Evolutionary conservation across 2,888 invertebrate genomes (phyloP).

Genomic region (Agrotis clavis): DNA sequence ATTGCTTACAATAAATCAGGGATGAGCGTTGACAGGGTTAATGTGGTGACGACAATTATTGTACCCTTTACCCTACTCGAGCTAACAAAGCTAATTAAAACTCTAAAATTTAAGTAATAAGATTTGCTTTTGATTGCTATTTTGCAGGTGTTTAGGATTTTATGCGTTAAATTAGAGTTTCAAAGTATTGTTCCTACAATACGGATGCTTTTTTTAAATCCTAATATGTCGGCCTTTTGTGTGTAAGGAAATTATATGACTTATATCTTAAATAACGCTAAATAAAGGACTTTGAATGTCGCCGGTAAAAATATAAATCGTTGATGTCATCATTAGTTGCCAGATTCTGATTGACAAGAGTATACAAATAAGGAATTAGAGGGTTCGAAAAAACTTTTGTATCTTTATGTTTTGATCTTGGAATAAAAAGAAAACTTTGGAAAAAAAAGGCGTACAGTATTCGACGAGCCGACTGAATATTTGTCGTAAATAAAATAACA

Average conservation of each 20-base stretch:
- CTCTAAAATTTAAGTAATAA: conserved; percentile 20
- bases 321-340: conserved; percentile 52
- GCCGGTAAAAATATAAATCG: conserved; percentile 10
- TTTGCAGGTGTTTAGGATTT: conserved; percentile 6
- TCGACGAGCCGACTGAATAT: background rate
- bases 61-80: conserved; percentile 75
- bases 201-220: conserved; percentile 73
- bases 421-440: background rate
- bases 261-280: conserved; percentile 41
- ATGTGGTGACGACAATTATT: conserved; percentile 79
- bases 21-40: conserved; percentile 85
- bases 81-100: conserved; percentile 39
- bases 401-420: conserved; percentile 33
- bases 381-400: conserved; percentile 8
- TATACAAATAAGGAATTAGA: conserved; percentile 41
- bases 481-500: too few species aligned
- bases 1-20: conserved; percentile 86
- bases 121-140: background rate
- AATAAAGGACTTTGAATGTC: conserved; percentile 39
- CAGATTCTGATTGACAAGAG: conserved; percentile 45
- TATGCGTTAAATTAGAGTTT: conserved; percentile 52
- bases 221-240: conserved; percentile 59
- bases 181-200: conserved; percentile 76
- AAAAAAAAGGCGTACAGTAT: background rate
- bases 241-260: conserved; percentile 43